Conservation (phyloP, 2,113 vertebrate species). For the Edolisoma coerulescens region DNA sequence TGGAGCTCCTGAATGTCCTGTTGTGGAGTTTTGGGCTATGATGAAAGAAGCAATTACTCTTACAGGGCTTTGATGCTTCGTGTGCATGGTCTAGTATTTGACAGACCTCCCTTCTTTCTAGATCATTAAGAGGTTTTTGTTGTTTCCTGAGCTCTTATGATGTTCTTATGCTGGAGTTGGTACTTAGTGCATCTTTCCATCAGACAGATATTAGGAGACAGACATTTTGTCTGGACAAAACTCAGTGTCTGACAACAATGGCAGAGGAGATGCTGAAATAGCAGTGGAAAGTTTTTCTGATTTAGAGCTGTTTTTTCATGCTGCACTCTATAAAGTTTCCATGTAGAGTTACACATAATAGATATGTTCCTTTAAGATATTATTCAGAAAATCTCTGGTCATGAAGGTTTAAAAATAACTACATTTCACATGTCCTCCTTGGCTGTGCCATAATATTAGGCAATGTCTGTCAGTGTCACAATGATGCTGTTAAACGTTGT, state of each 20-base stretch:
- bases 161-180: not conserved
- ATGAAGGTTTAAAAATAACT: not conserved
- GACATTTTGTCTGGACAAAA: not conserved
- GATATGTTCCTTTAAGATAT: not conserved
- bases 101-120: not conserved
- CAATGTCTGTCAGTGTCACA: not conserved
- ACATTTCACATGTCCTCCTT: not conserved
- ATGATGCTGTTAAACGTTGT: not conserved
- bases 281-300: not conserved
- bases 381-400: not conserved
- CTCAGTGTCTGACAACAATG: not conserved
- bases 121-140: not conserved
- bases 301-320: not conserved
- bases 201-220: not conserved
- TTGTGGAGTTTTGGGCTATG: not conserved
- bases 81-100: not conserved
- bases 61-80: fast-evolving
- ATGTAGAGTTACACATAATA: not conserved
- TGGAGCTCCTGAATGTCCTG: not conserved
- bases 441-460: not conserved
- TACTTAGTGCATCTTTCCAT: not conserved
- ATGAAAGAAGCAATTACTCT: not conserved
- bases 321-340: not conserved
- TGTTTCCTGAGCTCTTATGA: not conserved
- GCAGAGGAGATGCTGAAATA: not conserved